Percentiles rank a stretch among this genome's conserved stretches.
Conservation (phyloP, 2,113 vertebrate species). For the Cercopithecus mona region DNA sequence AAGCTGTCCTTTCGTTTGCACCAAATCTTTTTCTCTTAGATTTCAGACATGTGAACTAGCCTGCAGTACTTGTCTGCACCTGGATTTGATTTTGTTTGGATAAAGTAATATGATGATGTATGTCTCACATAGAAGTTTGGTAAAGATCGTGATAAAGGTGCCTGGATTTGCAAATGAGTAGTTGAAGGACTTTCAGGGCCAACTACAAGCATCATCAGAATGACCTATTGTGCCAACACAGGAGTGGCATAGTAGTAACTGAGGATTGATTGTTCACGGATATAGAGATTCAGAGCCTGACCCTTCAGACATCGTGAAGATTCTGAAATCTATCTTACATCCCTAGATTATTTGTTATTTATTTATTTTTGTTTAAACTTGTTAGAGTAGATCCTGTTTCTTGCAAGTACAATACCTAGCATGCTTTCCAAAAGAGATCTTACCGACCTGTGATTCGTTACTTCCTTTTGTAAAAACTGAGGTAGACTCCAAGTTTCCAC, state of each 20-base stretch:
- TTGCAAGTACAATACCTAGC: background rate
- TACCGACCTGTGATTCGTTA: background rate
- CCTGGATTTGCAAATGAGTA: no score
- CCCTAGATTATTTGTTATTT: background rate
- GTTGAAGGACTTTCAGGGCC: background rate
- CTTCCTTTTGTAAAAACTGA: background rate
- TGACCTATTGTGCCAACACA: background rate
- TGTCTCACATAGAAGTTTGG: background rate
- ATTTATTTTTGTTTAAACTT: background rate
- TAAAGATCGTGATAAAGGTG: background rate
- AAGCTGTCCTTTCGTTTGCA: background rate
- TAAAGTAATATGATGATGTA: background rate
- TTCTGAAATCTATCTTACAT: background rate
- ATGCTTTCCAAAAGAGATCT: background rate
- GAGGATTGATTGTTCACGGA: fast-evolving
- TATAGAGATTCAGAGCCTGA: background rate
- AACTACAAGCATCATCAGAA: no score
- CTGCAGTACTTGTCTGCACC: background rate
- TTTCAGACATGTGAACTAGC: background rate
- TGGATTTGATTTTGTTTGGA: background rate
- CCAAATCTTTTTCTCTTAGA: background rate
- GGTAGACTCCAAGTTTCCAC: background rate
- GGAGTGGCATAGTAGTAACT: fast-evolving
- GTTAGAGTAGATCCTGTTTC: background rate
- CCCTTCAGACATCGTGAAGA: background rate